Percentiles rank a stretch among this genome's conserved stretches.
Conservation (phyloP, 2,113 vertebrate genomes). For the Brienomyrus longianalis region DNA sequence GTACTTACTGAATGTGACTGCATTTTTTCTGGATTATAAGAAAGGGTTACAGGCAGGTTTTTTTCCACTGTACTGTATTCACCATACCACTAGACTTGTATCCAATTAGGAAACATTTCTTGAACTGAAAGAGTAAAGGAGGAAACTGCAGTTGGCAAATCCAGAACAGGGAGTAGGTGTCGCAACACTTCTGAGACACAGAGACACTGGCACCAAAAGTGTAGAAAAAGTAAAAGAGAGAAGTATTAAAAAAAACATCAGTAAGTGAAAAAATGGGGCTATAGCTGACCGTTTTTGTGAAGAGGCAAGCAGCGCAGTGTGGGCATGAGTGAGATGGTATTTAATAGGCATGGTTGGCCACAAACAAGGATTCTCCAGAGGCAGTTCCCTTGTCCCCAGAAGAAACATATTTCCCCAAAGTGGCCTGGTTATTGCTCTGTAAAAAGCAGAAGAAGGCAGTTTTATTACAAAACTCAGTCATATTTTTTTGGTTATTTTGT, state of each 20-base stretch:
- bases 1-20: not conserved
- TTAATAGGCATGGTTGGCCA: constrained; percentile 82
- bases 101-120: not conserved
- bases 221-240: not conserved
- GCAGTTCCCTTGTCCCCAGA: constrained; percentile 61
- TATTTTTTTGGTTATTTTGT: not conserved
- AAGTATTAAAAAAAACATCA: not conserved
- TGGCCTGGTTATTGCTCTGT: constrained; percentile 74
- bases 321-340: not conserved
- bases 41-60: not conserved
- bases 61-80: not conserved
- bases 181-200: not conserved
- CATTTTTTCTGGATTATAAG: not conserved
- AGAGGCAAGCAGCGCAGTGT: not conserved
- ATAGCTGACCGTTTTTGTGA: not conserved
- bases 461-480: not conserved
- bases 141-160: not conserved
- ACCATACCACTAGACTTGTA: not conserved
- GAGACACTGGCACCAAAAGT: not conserved
- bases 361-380: constrained; percentile 74
- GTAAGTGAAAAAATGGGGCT: not conserved
- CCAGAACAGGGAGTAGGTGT: not conserved
- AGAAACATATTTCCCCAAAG: constrained; percentile 70
- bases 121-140: not conserved
- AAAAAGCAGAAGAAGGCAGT: constrained; percentile 15